Base-by-base conservation (phyloP, 2,888 invertebrate species). In the Schrankia costaestrigalis region DNA sequence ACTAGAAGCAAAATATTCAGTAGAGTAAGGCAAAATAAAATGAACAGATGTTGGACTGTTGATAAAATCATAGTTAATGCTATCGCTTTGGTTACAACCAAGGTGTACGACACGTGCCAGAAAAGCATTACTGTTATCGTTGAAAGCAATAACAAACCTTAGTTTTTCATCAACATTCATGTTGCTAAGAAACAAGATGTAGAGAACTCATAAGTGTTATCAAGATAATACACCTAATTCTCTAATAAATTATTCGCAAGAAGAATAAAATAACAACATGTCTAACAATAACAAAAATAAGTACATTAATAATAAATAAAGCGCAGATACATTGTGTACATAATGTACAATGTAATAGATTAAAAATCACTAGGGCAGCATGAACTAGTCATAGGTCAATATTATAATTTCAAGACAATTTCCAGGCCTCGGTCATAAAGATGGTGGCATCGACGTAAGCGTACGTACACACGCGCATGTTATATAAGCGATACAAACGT, bases 81-180 rank as follows among this genome's bases (percentile, higher is more conserved):
- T 74, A 76, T 75, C 71, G 64, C 56, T 60, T 59, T 54, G 60
- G 64, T 65, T 58, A 65, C 57, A 63, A 52, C 62, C 43, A 54
- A 58, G 32, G 41, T 48, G 46, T 60, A 63, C 71, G n/a, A 21
- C n/a, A 74, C 69, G 71, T 72, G 71, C 65, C 59, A 38, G 35
- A 46, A 41, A 48, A 51, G 45, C 59, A 47, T 49, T 49, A 48
- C 53, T 52, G 62, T 62, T 71, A 71, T 60, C 60, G 65, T 49
- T 53, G 48, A 63, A 67, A 65, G 63, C 62, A 71, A 71, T 71
- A 69, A 72, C 71, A 68, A 55, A 58, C 50, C 49, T 48, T 44
- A 46, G 43, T 23, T 11, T 49, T 56, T 55, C 58, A 57, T 53
- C 62, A 63, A 68, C 66, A 63, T 61, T 39, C 40, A 50, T 26